A percentile compares a stretch with the other conserved stretches of the same genome.
phyloP scores from a whole-genome alignment of 2,113 vertebrate genomes.

The Neodontobutis hainanensis region DNA sequence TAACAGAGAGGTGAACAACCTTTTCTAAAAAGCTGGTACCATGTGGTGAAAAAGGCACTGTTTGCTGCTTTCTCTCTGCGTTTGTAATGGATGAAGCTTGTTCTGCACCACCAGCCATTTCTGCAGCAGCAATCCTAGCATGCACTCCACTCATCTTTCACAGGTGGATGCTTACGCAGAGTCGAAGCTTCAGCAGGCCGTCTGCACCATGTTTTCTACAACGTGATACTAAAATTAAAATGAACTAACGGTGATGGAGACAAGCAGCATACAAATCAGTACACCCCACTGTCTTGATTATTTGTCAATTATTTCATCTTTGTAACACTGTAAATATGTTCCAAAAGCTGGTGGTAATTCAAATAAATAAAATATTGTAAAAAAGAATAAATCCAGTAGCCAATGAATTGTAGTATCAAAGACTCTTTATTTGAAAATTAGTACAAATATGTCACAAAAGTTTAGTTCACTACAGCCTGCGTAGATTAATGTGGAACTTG shows the following conservation, averaged over 20 bases:
- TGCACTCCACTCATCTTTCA: conserved; percentile 48
- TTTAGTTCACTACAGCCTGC: conserved; percentile 61
- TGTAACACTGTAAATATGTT: conserved; percentile 78
- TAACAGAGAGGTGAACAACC: too few relatives aligned
- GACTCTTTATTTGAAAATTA: conserved; percentile 83
- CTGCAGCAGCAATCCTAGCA: conserved; percentile 51
- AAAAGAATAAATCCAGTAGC: conserved; percentile 59
- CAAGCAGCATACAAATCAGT: conserved; percentile 41
- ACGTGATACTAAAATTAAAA: not conserved
- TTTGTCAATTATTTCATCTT: conserved; percentile 36
- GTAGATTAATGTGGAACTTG: conserved; percentile 21
- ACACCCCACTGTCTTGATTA: conserved; percentile 53
- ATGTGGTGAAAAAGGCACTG: not conserved
- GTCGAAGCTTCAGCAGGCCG: too few relatives aligned
- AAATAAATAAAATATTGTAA: conserved; percentile 31
- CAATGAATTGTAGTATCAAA: conserved; percentile 66
- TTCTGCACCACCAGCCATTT: conserved; percentile 22
- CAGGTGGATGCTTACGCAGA: too few relatives aligned
- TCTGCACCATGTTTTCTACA: not conserved
- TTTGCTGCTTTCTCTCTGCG: not conserved
- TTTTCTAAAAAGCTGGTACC: not conserved
- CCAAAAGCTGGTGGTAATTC: conserved; percentile 22
- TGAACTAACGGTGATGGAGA: conserved; percentile 30
- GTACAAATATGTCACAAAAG: conserved; percentile 82
- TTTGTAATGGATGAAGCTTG: not conserved